Conservation (phyloP, 2,797 vertebrate genomes). For the Falco concolor region DNA sequence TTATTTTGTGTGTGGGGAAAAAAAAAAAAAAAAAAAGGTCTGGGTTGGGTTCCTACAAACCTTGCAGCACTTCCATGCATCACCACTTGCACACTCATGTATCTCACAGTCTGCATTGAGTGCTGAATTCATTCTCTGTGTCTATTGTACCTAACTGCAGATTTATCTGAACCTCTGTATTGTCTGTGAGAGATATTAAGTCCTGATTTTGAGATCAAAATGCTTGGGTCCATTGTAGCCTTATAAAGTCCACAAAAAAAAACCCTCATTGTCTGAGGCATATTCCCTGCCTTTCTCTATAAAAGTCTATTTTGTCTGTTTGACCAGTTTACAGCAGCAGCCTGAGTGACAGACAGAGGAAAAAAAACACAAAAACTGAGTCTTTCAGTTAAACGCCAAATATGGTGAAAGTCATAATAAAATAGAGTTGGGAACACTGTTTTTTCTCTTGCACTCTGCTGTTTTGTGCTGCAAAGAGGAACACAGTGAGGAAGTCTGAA, state of each 20-base stretch:
- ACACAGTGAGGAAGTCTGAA: not conserved
- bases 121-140: not conserved
- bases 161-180: not conserved
- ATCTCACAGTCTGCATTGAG: not conserved
- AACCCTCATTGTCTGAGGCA: not conserved
- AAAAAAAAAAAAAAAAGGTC: not conserved
- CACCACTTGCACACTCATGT: not conserved
- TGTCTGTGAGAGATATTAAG: not conserved
- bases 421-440: not conserved
- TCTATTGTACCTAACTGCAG: not conserved
- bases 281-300: not conserved
- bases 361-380: not conserved
- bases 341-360: not conserved
- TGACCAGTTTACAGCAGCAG: not conserved
- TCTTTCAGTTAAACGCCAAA: not conserved
- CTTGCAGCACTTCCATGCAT: not conserved
- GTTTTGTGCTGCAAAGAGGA: not conserved
- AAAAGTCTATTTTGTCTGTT: not conserved
- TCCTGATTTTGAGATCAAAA: not conserved
- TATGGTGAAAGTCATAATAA: not conserved
- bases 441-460: not conserved
- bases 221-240: not conserved
- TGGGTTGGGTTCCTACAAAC: not conserved
- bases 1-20: not conserved
- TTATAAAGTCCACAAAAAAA: not conserved